Conservation (phyloP, 1,140 invertebrate species). For the Drosophila nasuta region DNA sequence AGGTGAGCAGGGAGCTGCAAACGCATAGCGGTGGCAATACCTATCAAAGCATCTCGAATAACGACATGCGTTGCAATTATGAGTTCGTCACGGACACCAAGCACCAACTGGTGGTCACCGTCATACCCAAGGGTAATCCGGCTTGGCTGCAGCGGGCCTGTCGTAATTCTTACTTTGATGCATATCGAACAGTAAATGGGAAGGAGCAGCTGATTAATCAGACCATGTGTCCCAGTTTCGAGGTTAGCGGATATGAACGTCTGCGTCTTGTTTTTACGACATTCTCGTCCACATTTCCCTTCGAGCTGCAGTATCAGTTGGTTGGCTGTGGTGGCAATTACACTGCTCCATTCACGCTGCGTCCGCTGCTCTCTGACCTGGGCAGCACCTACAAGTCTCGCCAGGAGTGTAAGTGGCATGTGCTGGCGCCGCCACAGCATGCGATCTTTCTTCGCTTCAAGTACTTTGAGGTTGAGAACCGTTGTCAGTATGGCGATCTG, state of each 20-base stretch:
- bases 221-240: conserved; percentile 55
- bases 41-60: background rate
- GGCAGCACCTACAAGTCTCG: conserved; percentile 66
- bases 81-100: conserved; percentile 27
- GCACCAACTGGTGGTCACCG: conserved; percentile 49
- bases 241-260: conserved; percentile 49
- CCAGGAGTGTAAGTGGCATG: conserved; percentile 91
- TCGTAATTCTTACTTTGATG: conserved; percentile 19
- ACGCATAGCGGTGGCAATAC: conserved; percentile 22
- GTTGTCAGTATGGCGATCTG: conserved; percentile 86
- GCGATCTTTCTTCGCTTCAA: conserved; percentile 89
- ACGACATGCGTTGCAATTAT: conserved; percentile 35
- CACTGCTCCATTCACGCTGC: conserved; percentile 84
- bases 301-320: conserved; percentile 85
- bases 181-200: conserved; percentile 24
- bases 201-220: conserved; percentile 20
- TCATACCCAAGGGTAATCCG: background rate
- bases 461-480: conserved; percentile 86
- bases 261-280: conserved; percentile 34
- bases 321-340: conserved; percentile 86
- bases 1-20: conserved; percentile 86
- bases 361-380: conserved; percentile 50
- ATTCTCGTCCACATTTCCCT: conserved; percentile 75
- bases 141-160: background rate
- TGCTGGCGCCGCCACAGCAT: conserved; percentile 89